phyloP scores from a whole-genome alignment of 2,113 vertebrate species.

The Chloropsis hardwickii region DNA sequence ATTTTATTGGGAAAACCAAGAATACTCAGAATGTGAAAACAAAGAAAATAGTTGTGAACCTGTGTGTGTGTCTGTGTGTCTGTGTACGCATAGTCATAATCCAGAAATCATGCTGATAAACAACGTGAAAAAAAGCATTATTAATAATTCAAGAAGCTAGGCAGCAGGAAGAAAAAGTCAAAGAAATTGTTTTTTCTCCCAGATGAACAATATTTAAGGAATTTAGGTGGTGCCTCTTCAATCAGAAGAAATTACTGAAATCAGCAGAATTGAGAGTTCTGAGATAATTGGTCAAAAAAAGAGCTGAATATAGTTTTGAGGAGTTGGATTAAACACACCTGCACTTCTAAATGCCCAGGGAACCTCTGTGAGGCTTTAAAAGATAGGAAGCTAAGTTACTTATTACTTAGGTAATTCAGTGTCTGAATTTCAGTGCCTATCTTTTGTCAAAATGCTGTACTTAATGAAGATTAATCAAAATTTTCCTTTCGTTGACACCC shows the following conservation, averaged over 20 bases:
- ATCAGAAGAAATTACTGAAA: slow-evolving; percentile 24
- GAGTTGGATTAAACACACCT: background rate
- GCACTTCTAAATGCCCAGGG: background rate
- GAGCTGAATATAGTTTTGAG: background rate
- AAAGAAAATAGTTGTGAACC: background rate
- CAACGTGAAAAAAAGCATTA: slow-evolving; percentile 51
- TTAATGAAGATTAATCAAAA: slow-evolving; percentile 22
- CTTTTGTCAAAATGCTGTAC: background rate
- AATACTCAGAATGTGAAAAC: background rate
- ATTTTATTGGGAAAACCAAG: background rate
- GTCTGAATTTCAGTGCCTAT: background rate
- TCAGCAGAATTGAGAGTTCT: background rate
- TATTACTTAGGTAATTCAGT: background rate
- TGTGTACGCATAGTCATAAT: background rate
- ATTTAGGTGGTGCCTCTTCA: slow-evolving; percentile 23
- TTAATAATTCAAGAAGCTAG: slow-evolving; percentile 42
- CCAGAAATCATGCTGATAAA: slow-evolving; percentile 15
- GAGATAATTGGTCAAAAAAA: background rate
- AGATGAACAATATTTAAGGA: slow-evolving; percentile 3
- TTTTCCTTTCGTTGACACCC: background rate
- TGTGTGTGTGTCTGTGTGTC: background rate
- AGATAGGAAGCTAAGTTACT: background rate
- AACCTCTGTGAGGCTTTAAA: background rate
- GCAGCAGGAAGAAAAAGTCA: background rate
- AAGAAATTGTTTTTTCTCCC: slow-evolving; percentile 5